Evolutionary conservation across 2,113 vertebrate species (phyloP).

Genomic region (Haemorhous mexicanus): DNA sequence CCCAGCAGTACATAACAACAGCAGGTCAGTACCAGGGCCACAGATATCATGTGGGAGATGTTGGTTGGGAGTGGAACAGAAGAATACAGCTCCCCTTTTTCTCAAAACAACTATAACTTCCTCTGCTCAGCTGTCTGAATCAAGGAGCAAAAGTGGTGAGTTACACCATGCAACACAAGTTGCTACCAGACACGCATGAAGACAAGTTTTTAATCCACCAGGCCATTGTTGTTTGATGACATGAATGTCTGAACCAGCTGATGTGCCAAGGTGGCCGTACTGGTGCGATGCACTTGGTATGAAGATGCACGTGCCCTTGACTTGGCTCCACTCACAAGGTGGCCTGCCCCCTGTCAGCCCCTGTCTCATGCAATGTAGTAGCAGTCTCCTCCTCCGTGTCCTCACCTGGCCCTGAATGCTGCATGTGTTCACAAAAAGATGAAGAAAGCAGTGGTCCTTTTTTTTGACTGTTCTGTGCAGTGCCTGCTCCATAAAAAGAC

Average conservation of each 20-base stretch:
- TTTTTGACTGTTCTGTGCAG: not conserved
- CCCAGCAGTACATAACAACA: not conserved
- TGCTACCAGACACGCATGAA: not conserved
- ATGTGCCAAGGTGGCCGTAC: not conserved
- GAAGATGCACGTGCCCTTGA: not conserved
- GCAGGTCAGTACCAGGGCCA: not conserved
- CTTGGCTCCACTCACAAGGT: not conserved
- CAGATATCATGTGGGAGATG: rapidly evolving
- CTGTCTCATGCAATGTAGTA: not conserved
- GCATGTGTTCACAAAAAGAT: not conserved
- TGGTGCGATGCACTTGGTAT: not conserved
- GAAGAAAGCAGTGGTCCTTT: not conserved
- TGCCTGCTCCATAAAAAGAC: not conserved
- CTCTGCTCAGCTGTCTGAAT: not conserved
- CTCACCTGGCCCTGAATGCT: not conserved
- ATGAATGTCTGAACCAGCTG: not conserved
- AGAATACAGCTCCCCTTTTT: not conserved
- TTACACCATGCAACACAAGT: not conserved
- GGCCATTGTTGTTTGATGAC: not conserved
- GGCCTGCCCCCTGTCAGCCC: not conserved
- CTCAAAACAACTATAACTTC: not conserved
- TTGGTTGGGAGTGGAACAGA: not conserved
- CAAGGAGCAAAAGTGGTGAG: not conserved
- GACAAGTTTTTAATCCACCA: not conserved
- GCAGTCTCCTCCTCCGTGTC: not conserved